Base-by-base conservation (phyloP, 2,113 vertebrate genomes). In the Megaptera novaeangliae region DNA sequence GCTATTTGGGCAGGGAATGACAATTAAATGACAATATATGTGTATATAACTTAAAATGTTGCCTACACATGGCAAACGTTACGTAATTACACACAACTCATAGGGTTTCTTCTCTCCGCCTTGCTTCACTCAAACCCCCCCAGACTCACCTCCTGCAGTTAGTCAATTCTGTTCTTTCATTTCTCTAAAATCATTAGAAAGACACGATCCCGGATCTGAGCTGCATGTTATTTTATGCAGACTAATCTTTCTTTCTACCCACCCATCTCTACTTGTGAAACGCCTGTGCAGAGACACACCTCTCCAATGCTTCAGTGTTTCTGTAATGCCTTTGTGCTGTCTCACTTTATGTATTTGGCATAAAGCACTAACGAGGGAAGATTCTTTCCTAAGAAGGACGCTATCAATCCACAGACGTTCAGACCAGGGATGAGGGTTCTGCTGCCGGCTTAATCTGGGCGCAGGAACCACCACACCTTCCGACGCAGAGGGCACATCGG, bases 401-500 rank as follows among this genome's bases (percentile, higher is more conserved):
- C 20, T 15, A 0, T 8, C 21, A 25, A 25, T 14, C 14, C 39
- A 8, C 20, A 39, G 15, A 13, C 21, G 31, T 6, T 2, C 5
- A 52, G 34, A 15, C 17, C 8, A 29, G 18, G 20, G 6, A 29
- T 18, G 15, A 31, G 44, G 29, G 15, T 9, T 13, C 31, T 8
- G 17, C 10, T 6, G n/a, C n/a, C 0, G 1, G 31, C 46, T 14
- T 49, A 74, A 61, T 25, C 57, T 27, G 10, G 21, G 7, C 13
- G 7, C 10, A 71, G 31, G 39, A 21, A 15, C 15, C 69, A 34
- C 57, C 36, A 7, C 0, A 6, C 8, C 7, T 63, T 41, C 15
- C 14, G 11, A 5, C 41, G n/a, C 66, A 2, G 0, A 12, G 6
- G 77, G 14, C 39, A 18, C 14, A 1, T 41, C 17, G 1, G 8